Evolutionary conservation across 2,888 invertebrate genomes (phyloP).

Genomic region (Chaetogeoica ovagalla): DNA sequence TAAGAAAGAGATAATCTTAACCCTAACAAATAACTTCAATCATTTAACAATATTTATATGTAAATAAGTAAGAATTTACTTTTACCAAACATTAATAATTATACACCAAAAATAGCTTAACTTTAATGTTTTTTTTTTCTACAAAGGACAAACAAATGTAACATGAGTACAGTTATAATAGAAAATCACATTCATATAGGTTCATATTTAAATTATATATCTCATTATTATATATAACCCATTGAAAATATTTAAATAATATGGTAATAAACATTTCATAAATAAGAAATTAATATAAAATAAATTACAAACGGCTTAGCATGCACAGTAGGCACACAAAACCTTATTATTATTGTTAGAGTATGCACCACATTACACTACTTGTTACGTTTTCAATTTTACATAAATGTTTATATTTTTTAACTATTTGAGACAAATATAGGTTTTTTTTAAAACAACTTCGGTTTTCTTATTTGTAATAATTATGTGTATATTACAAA

Average conservation of each 20-base stretch:
- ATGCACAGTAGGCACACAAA: background rate
- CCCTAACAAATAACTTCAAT: constrained; percentile 3
- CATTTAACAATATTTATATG: constrained; percentile 24
- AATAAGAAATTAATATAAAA: constrained; percentile 36
- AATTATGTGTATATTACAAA: constrained; percentile 7
- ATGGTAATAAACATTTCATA: constrained; percentile 32
- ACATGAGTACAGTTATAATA: background rate
- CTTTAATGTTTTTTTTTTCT: constrained; percentile 2
- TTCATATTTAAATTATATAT: background rate
- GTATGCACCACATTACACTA: background rate
- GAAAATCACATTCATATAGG: constrained; percentile 29
- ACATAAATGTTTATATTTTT: background rate
- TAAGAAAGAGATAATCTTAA: background rate
- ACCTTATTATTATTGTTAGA: constrained; percentile 6
- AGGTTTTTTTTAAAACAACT: background rate
- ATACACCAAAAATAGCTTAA: constrained; percentile 30
- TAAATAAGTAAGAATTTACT: constrained; percentile 31
- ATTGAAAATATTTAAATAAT: background rate
- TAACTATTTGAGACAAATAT: background rate
- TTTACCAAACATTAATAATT: constrained; percentile 24
- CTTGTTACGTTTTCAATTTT: background rate
- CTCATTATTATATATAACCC: background rate
- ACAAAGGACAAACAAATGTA: constrained; percentile 24
- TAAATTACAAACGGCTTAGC: constrained; percentile 37
- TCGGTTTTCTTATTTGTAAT: constrained; percentile 7